These are phyloP conservation scores for Umimayanthus chanpuru DNA, from an alignment of 92 coral and sea anemone genomes.

Conservation along the genomic window DNA sequence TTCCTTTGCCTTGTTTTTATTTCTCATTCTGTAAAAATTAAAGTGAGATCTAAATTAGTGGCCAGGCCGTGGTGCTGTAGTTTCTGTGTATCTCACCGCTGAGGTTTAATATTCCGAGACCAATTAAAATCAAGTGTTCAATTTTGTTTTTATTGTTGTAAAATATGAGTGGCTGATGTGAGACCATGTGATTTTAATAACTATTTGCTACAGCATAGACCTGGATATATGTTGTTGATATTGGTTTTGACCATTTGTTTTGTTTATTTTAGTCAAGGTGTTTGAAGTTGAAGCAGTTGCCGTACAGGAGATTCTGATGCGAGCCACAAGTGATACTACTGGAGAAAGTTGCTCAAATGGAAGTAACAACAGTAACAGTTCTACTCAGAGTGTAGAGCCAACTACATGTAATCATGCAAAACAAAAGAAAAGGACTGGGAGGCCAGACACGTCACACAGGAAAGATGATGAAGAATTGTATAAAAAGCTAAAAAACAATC, in stretches of 20 bases:
- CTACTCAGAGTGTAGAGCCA: conserved; percentile 41
- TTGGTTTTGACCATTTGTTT: not conserved
- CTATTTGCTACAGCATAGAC: not conserved
- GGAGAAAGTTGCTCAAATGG: conserved; percentile 47
- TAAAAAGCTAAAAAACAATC: conserved; percentile 61
- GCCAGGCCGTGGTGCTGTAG: conserved; percentile 5
- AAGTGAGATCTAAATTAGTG: conserved; percentile 16
- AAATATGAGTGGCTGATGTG: not conserved
- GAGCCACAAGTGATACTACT: conserved; percentile 42
- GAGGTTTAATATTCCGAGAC: conserved; percentile 16
- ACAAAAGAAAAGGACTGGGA: conserved; percentile 55
- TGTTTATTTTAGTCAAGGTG: conserved; percentile 57
- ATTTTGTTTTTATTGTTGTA: not conserved
- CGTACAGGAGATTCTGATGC: conserved; percentile 57
- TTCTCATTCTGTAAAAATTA: conserved; percentile 10
- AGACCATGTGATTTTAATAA: not conserved
- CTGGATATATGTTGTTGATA: not conserved
- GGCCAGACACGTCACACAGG: conserved; percentile 66
- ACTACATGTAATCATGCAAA: conserved; percentile 17
- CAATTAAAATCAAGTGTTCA: not conserved
- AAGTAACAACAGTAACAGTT: conserved; percentile 24
- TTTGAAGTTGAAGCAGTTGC: conserved; percentile 49
- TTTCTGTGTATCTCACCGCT: conserved; percentile 22
- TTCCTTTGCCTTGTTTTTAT: conserved; percentile 15
- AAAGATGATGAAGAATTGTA: conserved; percentile 67